phyloP scores from a whole-genome alignment of 2,113 vertebrate genomes.

The Tetrax tetrax region DNA sequence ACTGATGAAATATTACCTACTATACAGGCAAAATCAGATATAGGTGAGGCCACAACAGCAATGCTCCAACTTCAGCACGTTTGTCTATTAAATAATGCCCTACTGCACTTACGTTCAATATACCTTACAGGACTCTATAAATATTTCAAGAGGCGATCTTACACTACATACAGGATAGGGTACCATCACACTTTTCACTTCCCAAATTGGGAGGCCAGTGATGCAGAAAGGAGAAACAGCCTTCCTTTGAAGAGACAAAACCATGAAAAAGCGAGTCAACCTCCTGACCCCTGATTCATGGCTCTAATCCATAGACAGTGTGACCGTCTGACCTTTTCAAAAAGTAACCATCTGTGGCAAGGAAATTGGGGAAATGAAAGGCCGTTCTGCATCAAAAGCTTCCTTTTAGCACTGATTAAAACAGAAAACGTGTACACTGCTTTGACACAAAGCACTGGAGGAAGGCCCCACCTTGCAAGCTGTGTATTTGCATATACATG shows the following conservation, averaged over 20 bases:
- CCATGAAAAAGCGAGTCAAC: not conserved
- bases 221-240: not conserved
- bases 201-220: not conserved
- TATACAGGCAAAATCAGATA: not conserved
- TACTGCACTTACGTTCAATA: not conserved
- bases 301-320: not conserved
- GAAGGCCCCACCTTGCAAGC: not conserved
- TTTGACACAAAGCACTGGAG: not conserved
- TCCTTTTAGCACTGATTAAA: not conserved
- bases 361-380: constrained; percentile 6
- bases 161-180: not conserved
- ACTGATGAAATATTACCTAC: not conserved
- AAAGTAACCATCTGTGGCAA: not conserved
- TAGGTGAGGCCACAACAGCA: not conserved
- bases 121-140: not conserved
- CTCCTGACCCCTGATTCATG: not conserved
- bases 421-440: not conserved
- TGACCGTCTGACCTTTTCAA: not conserved
- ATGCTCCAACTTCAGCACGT: not conserved
- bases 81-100: not conserved
- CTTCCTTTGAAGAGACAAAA: not conserved
- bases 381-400: not conserved
- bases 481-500: not conserved
- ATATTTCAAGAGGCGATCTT: not conserved
- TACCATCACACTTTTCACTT: not conserved